These are phyloP conservation scores for Heteronetta atricapilla DNA, from an alignment of 2,113 vertebrate genomes.

Conservation along the genomic window DNA sequence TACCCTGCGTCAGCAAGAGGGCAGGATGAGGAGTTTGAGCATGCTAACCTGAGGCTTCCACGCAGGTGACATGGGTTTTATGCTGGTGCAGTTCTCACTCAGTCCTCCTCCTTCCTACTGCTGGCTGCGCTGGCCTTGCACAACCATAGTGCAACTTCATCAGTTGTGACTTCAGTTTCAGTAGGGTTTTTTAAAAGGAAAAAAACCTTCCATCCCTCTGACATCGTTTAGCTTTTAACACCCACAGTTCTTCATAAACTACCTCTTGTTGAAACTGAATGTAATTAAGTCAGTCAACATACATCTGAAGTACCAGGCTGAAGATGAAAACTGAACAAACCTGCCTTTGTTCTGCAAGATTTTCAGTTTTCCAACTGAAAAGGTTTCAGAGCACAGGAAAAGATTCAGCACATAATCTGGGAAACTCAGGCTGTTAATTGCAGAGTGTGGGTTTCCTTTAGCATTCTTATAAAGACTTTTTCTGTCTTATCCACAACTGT, in stretches of 20 bases:
- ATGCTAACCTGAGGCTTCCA: background rate
- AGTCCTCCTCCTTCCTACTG: background rate
- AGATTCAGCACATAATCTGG: background rate
- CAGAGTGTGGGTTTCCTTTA: background rate
- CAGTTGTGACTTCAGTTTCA: background rate
- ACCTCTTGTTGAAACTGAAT: background rate
- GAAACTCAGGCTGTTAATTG: background rate
- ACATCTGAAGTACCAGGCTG: constrained; percentile 11
- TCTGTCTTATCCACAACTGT: fast-evolving
- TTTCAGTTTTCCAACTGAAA: constrained; percentile 2
- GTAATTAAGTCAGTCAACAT: background rate
- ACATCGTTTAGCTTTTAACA: background rate
- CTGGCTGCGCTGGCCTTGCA: background rate
- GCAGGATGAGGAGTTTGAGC: background rate
- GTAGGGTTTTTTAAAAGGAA: background rate
- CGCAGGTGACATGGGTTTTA: background rate
- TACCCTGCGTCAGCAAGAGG: background rate
- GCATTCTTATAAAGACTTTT: background rate
- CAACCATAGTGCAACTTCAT: background rate
- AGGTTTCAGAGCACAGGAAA: background rate
- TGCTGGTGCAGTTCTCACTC: background rate
- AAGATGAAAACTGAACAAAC: constrained; percentile 37
- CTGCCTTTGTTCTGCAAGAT: constrained; percentile 33
- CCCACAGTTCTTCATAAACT: background rate
- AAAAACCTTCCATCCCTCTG: background rate